Evolutionary conservation across 1,140 invertebrate species (phyloP), one percentile per base, ranked within the genome.

Genomic region (Akabosia matsudoensis): DNA sequence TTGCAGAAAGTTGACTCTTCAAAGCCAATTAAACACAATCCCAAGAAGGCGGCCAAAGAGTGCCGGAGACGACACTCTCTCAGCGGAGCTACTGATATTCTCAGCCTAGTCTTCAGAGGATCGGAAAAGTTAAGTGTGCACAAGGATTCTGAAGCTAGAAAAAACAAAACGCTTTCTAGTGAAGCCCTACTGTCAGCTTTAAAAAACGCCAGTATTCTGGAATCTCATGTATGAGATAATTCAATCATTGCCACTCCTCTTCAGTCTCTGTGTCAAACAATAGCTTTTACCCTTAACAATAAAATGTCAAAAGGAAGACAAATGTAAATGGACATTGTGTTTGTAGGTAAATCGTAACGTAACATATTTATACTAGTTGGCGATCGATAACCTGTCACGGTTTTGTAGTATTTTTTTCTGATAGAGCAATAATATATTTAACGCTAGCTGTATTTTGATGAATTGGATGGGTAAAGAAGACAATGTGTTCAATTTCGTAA

Each of bases 61-160:
- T 54, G 37, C 71, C 61, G 56, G 1, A 76, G 80, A 30, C 76
- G 80, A 34, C 80, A 81, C 70, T 81, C 80, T 33, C 51, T 81
- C 18, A 76, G 61, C 34, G 80, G 80, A 24, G 79, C 78, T 3
- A 74, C 74, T 1, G 80, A 81, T 34, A 81, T 81, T 56, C 70
- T 81, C n/a, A 77, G 80, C n/a, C 61, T 67, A 30, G 61, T 67
- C 31, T 67, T 67, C 22, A 24, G 61, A 2, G 61, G 61, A 30
- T 67, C 61, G 2, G 61, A 67, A 67, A 67, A 67, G 31, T 67
- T 67, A n/a, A 67, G 26, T 30, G 61, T 67, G n/a, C 61, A 67
- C 61, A 28, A 22, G 22, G 61, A 67, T 67, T 30, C 61, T 10
- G 61, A 67, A 13, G 22, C 26, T 7, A 67, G 31, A 31, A 67